phyloP scores from a whole-genome alignment of 2,113 vertebrate species.

The Lasiurus cinereus region DNA sequence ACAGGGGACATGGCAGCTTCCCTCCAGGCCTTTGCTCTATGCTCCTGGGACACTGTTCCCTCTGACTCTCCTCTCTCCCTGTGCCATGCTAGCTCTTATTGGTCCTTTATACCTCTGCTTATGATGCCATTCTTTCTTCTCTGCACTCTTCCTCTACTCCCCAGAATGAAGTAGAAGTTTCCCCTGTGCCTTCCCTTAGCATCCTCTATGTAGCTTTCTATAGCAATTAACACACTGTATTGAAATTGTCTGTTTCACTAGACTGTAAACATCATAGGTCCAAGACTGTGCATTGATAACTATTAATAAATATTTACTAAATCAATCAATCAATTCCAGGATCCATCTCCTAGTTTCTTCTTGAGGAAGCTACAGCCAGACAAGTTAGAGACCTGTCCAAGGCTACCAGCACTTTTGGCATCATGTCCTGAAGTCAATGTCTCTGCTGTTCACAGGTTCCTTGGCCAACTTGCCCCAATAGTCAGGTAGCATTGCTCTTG shows the following conservation, averaged over 20 bases:
- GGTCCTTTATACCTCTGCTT: neutral
- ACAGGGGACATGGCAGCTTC: neutral
- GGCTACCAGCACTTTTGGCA: neutral
- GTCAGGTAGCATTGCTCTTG: constrained; percentile 30
- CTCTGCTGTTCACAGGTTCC: neutral
- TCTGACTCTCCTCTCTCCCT: neutral
- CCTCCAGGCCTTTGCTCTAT: neutral
- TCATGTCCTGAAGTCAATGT: neutral
- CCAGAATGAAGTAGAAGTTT: neutral
- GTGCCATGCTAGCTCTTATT: neutral
- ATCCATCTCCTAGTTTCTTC: neutral
- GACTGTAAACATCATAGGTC: neutral
- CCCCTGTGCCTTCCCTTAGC: neutral
- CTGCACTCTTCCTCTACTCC: no score
- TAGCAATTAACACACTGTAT: neutral
- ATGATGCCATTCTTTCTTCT: no score
- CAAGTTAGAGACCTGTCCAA: neutral
- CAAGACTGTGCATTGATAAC: neutral
- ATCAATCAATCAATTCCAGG: neutral
- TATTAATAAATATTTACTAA: neutral
- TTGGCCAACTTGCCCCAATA: neutral
- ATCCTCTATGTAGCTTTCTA: neutral
- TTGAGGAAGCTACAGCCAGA: constrained; percentile 2
- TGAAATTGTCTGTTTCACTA: neutral
- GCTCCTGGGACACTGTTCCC: neutral